A percentile compares a stretch with the other conserved stretches of the same genome.
Evolutionary conservation across 2,797 vertebrate genomes (phyloP).

Genomic region (Potorous gilbertii): DNA sequence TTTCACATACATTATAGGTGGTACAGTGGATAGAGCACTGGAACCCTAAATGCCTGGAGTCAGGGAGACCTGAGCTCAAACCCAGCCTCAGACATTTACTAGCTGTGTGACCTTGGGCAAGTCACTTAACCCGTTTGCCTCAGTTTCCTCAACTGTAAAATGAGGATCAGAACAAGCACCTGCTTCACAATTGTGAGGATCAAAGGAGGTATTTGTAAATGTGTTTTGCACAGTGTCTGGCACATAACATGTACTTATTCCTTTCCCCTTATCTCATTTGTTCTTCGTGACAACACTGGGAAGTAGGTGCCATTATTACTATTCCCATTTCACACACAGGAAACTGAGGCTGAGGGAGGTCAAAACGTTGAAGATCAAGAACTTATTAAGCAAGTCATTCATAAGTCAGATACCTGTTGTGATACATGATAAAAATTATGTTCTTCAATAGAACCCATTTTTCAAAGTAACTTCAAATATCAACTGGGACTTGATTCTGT

Average conservation of each 20-base stretch:
- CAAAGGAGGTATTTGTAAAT: neutral
- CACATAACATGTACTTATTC: neutral
- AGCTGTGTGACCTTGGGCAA: neutral
- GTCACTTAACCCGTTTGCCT: neutral
- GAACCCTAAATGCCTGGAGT: too few species aligned
- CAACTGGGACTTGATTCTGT: neutral
- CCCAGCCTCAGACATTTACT: neutral
- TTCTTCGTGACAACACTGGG: neutral
- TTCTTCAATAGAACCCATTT: neutral
- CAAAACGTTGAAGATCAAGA: neutral
- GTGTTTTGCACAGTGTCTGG: neutral
- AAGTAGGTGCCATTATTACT: neutral
- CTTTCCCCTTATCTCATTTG: neutral
- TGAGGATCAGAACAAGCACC: neutral
- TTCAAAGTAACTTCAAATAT: neutral
- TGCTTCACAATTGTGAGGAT: neutral
- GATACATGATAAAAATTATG: neutral
- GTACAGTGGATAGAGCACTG: neutral
- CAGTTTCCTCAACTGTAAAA: neutral
- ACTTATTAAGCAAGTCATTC: neutral
- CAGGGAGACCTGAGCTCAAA: neutral
- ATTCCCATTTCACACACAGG: neutral
- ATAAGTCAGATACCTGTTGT: neutral
- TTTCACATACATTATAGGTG: neutral
- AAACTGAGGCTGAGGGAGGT: neutral